Evolutionary conservation across 2,888 invertebrate species (phyloP), one percentile per base, ranked within the genome.

Genomic region (Ptychoptera contaminata): DNA sequence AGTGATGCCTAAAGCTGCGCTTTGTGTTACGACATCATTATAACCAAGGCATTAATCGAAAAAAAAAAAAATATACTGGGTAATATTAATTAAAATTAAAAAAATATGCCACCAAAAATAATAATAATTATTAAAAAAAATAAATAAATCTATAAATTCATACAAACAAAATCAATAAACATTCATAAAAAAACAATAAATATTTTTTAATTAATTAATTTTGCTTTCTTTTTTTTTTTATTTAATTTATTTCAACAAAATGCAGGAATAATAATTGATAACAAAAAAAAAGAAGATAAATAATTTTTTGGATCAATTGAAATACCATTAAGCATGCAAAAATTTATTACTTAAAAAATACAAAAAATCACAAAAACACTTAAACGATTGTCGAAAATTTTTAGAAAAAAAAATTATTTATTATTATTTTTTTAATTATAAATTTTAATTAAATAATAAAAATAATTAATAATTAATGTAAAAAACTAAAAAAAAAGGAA

Each of bases 331-430:
- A 23, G 23, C 23, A 23, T 23, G 23, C 23, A 23, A 23, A 23
- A 3, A 5, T 23, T 23, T 23, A 5, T 40, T 30, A 40, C 23
- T 29, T 5, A 14, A 23, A 30, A 30, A 30, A 40, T n/a, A 29
- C 23, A 39, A 39, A 39, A 29, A 16, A 39, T 39, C 23, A 16
- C 38, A 40, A 40, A 30, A 16, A 39, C 39, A 39, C 11, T 39
- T 29, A 39, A 39, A 39, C 29, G 16, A 29, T 23, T 23, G 7
- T 23, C 3, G 29, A 12, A 12, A 23, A 11, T 29, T 9, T 12
- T 9, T 10, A 37, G 4, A 38, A 38, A 40, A 23, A 40, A 40
- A 40, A 12, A 12, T 9, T 39, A 12, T 16, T 39, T n/a, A 29
- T 8, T 16, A 39, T 29, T 39, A 8, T 39, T 39, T 16, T 39